phyloP scores from a whole-genome alignment of 2,888 invertebrate genomes.

The Alentia gelatinosa region DNA sequence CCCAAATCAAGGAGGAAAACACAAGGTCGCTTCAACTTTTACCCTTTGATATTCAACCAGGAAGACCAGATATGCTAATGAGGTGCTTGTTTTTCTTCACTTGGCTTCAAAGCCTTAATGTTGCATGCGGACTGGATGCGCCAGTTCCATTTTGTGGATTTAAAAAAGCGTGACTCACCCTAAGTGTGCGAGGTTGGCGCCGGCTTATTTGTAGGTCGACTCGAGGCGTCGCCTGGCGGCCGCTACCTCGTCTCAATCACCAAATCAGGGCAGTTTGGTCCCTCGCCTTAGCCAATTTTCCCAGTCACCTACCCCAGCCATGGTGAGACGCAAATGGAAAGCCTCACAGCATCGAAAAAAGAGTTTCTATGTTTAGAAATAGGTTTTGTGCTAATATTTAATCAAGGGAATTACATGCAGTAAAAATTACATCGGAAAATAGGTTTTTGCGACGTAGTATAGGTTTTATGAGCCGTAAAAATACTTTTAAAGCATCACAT shows the following conservation, averaged over 20 bases:
- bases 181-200: not conserved
- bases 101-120: not conserved
- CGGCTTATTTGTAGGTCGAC: not conserved
- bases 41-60: not conserved
- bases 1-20: not conserved
- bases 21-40: not conserved
- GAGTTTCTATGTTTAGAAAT: too few relatives aligned
- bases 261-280: not conserved
- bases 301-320: too few relatives aligned
- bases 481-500: too few relatives aligned
- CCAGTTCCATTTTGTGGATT: not conserved
- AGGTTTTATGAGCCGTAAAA: too few relatives aligned
- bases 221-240: not conserved
- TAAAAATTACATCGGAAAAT: too few relatives aligned
- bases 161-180: not conserved
- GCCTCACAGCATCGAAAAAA: too few relatives aligned
- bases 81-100: not conserved
- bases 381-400: too few relatives aligned
- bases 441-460: too few relatives aligned
- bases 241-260: not conserved
- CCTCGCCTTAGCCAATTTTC: too few relatives aligned
- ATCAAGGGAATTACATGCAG: too few relatives aligned
- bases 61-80: not conserved
- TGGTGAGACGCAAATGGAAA: too few relatives aligned
- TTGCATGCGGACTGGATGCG: not conserved